Evolutionary conservation across 2,113 vertebrate species (phyloP).

Genomic region (Naja naja): DNA sequence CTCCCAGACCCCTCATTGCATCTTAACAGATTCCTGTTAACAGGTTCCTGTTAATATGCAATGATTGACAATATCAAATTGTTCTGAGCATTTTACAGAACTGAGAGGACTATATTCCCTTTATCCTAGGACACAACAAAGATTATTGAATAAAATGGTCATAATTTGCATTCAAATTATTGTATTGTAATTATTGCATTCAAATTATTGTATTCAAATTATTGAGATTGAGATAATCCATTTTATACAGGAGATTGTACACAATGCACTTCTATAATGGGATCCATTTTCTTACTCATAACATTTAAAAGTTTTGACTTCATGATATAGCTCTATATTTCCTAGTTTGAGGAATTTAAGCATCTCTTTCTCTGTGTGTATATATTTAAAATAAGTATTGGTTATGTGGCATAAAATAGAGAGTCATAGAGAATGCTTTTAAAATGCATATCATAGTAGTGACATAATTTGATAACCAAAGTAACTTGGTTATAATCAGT

Average conservation of each 20-base stretch:
- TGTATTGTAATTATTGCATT: no score
- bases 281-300: not conserved
- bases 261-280: not conserved
- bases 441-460: not conserved
- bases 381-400: not conserved
- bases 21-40: no score
- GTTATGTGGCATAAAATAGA: not conserved
- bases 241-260: not conserved
- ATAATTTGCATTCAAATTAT: not conserved
- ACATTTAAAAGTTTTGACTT: not conserved
- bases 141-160: not conserved
- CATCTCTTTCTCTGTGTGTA: not conserved
- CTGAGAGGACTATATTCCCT: not conserved
- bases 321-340: not conserved
- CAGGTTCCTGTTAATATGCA: not conserved
- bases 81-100: not conserved
- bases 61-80: not conserved
- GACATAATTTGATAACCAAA: not conserved
- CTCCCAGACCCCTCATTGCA: not conserved
- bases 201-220: no score
- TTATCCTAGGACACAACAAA: not conserved
- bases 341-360: not conserved
- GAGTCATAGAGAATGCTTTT: not conserved
- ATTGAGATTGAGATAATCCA: not conserved
- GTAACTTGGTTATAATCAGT: not conserved